Conservation (phyloP, 2,888 invertebrate species). For the Drosophila affinis region DNA sequence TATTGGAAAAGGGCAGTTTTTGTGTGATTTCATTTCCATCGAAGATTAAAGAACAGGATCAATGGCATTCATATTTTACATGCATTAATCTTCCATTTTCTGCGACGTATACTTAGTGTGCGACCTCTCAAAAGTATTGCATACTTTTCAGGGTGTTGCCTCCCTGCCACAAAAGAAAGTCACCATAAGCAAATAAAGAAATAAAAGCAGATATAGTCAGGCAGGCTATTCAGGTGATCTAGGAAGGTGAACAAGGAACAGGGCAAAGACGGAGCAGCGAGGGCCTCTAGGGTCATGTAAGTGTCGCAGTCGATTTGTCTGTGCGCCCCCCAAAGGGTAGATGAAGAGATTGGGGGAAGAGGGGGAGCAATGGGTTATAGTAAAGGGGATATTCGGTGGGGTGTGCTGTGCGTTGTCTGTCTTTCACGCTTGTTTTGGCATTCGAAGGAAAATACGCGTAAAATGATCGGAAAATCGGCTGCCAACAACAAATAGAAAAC, state of each 20-base stretch:
- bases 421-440: constrained; percentile 40
- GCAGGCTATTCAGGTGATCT: neutral
- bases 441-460: constrained; percentile 49
- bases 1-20: neutral
- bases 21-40: too few relatives aligned
- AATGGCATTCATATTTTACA: too few relatives aligned
- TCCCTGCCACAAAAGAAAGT: too few relatives aligned
- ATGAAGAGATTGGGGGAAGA: too few relatives aligned
- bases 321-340: neutral
- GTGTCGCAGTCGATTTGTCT: constrained; percentile 39
- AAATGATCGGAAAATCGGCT: constrained; percentile 46
- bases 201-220: too few relatives aligned
- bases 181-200: too few relatives aligned
- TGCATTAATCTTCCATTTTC: too few relatives aligned
- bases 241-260: neutral
- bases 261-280: neutral
- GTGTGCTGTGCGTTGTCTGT: constrained; percentile 17
- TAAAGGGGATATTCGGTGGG: neutral
- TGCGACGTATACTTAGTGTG: too few relatives aligned
- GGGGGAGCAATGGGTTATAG: neutral
- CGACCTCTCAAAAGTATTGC: too few relatives aligned
- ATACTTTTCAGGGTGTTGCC: too few relatives aligned
- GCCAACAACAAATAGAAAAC: constrained; percentile 38
- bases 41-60: too few relatives aligned
- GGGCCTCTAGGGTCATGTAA: constrained; percentile 40